phyloP scores from a whole-genome alignment of 2,888 invertebrate genomes.

The Drosophila borealis region DNA sequence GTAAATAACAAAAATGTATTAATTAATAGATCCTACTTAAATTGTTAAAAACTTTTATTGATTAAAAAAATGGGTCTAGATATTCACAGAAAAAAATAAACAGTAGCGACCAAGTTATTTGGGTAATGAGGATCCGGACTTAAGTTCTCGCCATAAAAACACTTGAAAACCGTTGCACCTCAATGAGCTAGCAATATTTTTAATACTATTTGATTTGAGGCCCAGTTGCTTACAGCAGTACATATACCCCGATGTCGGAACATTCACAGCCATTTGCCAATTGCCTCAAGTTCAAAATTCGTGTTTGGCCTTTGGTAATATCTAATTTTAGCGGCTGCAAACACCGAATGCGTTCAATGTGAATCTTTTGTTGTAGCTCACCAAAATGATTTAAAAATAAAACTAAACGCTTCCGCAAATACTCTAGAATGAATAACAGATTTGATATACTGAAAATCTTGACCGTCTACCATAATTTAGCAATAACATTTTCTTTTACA shows the following conservation, averaged over 20 bases:
- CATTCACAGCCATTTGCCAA: not conserved
- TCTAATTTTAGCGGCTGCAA: constrained; percentile 51
- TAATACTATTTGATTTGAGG: not conserved
- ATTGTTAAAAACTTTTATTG: no score
- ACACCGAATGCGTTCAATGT: constrained; percentile 63
- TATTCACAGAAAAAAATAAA: no score
- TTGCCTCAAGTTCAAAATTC: constrained; percentile 75
- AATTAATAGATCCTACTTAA: no score
- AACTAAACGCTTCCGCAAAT: constrained; percentile 53
- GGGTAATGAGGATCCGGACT: no score
- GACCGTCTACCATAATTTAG: not conserved
- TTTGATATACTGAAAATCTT: constrained; percentile 8
- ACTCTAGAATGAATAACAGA: constrained; percentile 15
- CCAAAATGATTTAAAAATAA: constrained; percentile 59
- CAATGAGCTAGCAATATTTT: no score
- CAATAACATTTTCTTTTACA: no score
- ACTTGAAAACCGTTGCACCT: no score
- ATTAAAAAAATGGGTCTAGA: no score
- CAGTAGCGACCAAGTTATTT: no score
- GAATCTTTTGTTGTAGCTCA: constrained; percentile 25
- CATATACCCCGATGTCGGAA: no score
- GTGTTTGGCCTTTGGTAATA: constrained; percentile 71
- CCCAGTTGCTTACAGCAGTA: not conserved
- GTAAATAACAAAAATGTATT: no score
- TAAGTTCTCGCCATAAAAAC: no score